phyloP scores from a whole-genome alignment of 2,888 invertebrate species.

The Thumatha senex region DNA sequence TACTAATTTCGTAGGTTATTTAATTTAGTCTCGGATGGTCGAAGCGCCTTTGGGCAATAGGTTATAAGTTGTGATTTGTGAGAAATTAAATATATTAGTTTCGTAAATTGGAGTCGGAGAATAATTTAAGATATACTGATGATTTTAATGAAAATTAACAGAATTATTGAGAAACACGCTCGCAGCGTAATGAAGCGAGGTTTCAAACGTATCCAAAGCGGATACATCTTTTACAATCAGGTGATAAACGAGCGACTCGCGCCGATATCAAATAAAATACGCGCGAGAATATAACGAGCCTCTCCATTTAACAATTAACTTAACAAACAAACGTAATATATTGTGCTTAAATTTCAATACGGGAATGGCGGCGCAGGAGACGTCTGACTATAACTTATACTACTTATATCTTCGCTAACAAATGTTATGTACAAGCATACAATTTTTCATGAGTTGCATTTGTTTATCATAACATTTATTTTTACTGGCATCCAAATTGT shows the following conservation, averaged over 20 bases:
- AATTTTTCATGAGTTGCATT: constrained; percentile 53
- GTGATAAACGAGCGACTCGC: constrained; percentile 57
- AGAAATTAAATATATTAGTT: constrained; percentile 34
- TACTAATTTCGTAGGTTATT: constrained; percentile 53
- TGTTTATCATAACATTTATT: constrained; percentile 53
- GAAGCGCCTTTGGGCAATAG: constrained; percentile 31
- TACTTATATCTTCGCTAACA: constrained; percentile 44
- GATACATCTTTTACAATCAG: constrained; percentile 79
- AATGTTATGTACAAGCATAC: constrained; percentile 47
- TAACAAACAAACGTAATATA: constrained; percentile 84
- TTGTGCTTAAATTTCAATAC: constrained; percentile 81
- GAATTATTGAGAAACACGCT: constrained; percentile 43
- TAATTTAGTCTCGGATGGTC: constrained; percentile 40
- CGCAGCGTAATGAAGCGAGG: constrained; percentile 40
- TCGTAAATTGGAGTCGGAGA: constrained; percentile 24
- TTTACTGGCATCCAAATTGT: constrained; percentile 31
- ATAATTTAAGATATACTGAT: constrained; percentile 26
- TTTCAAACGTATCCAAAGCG: constrained; percentile 55
- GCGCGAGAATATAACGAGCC: constrained; percentile 74
- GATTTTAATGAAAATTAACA: constrained; percentile 52
- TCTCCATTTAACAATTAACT: constrained; percentile 82
- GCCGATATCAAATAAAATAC: constrained; percentile 71
- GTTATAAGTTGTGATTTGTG: constrained; percentile 37
- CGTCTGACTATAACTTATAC: constrained; percentile 57
- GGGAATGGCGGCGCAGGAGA: constrained; percentile 61